Evolutionary conservation across 2,113 vertebrate species (phyloP), one percentile per base, ranked within the genome.

Genomic region (Colistium nudipinnis): DNA sequence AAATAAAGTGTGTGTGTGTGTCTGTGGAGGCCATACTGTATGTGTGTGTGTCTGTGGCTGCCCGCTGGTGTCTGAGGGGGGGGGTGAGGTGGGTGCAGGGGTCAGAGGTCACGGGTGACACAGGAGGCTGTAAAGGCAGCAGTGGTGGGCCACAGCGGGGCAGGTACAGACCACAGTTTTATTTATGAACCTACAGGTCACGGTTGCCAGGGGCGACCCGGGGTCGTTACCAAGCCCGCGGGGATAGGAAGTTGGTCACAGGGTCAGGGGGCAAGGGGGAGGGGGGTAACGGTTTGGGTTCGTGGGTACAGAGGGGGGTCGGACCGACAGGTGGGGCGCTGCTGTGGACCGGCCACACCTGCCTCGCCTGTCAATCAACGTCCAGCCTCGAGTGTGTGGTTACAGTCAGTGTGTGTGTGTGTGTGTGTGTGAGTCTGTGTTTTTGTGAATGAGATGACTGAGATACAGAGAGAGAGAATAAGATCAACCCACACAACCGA

Each of bases 171-270:
- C 62, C 41, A 39, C 45, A 41, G 62, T 61, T 82, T 87, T 84
- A 52, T 87, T 90, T 90, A 90, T 87, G 85, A 87, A 90, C 74
- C 61, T 76, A 16, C 1, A 61, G 81, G 70, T 84, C 80, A 55
- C 64, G 78, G 87, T 87, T 90, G 66, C 83, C 62, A 30, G 69
- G 54, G 84, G 49, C 66, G 25, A 56, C 35, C 9, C 53, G 51
- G 76, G 80, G 79, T 78, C 4, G 48, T 87, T 87, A 84, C 73
- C 27, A 51, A 19, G 55, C 83, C 87, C 87, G 13, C 1, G 70
- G 85, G 87, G 79, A 85, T 87, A 90, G 91, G 90, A 94, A 93
- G 88, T 93, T 95, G 93, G 93, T 94, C 94, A 94, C 78, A 52
- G 89, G 91, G 93, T 94, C 93, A 94, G 85, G 78, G 92, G 92